A percentile compares a stretch with the other conserved stretches of the same genome.
phyloP scores from a whole-genome alignment of 2,113 vertebrate species.

The Phalacrocorax carbo region DNA sequence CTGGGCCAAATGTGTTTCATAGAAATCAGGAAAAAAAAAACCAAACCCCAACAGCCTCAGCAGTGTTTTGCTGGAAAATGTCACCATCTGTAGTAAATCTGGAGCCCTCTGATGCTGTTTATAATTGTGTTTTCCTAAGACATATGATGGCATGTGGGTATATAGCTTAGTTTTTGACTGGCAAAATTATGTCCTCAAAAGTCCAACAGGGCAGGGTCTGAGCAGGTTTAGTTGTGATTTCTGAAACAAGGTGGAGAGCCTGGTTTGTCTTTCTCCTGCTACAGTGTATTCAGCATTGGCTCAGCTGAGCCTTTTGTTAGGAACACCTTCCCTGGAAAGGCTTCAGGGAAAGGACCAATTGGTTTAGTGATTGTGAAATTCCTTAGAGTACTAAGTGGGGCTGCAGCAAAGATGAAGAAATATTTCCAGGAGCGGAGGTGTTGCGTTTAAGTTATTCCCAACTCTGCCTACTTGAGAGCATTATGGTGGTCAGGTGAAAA shows the following conservation, averaged over 20 bases:
- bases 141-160: accelerated
- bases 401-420: background rate
- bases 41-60: accelerated
- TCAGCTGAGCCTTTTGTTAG: background rate
- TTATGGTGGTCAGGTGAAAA: background rate
- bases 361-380: background rate
- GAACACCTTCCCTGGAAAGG: background rate
- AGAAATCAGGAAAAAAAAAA: background rate
- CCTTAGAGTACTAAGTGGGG: background rate
- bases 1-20: background rate
- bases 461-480: background rate
- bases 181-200: background rate
- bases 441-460: background rate
- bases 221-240: background rate
- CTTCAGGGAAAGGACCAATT: background rate
- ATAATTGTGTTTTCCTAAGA: background rate
- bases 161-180: background rate
- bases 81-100: background rate
- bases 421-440: background rate
- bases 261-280: background rate
- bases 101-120: background rate
- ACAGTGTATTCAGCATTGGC: background rate
- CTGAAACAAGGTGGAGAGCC: background rate
- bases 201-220: background rate
- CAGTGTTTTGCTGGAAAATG: background rate